These are phyloP conservation scores for Athalia cordata DNA, from an alignment of 2,888 invertebrate genomes.

Conservation along the genomic window DNA sequence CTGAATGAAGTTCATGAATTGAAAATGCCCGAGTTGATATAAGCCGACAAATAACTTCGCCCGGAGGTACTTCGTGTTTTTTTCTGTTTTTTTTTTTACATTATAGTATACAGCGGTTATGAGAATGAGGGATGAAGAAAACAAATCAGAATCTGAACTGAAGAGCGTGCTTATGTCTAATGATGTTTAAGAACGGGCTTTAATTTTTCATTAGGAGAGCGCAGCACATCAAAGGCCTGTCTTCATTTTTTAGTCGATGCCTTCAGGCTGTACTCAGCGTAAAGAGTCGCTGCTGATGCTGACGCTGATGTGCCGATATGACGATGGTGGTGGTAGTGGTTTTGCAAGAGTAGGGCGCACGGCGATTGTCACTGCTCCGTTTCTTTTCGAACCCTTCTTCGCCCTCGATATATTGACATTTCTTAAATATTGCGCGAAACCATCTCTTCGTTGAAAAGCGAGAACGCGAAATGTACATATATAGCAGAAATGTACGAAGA, in stretches of 20 bases:
- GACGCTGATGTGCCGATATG: constrained; percentile 58
- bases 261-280: constrained; percentile 62
- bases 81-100: no score
- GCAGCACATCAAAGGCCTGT: constrained; percentile 69
- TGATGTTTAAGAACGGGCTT: constrained; percentile 73
- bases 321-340: not conserved
- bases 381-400: constrained; percentile 33
- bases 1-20: no score
- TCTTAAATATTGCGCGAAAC: constrained; percentile 67
- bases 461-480: constrained; percentile 53
- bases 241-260: constrained; percentile 69
- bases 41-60: no score
- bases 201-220: constrained; percentile 73
- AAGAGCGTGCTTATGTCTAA: constrained; percentile 66
- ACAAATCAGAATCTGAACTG: constrained; percentile 19
- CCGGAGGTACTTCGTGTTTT: no score
- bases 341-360: no score
- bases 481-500: not conserved
- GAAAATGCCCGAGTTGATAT: no score
- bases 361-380: not conserved
- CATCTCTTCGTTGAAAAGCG: constrained; percentile 35
- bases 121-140: constrained; percentile 43
- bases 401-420: constrained; percentile 67
- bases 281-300: constrained; percentile 49
- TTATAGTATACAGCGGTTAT: not conserved